Percentiles rank a stretch among this genome's conserved stretches.
Evolutionary conservation across 2,888 invertebrate species (phyloP).

Genomic region (Hoplodrina blanda): DNA sequence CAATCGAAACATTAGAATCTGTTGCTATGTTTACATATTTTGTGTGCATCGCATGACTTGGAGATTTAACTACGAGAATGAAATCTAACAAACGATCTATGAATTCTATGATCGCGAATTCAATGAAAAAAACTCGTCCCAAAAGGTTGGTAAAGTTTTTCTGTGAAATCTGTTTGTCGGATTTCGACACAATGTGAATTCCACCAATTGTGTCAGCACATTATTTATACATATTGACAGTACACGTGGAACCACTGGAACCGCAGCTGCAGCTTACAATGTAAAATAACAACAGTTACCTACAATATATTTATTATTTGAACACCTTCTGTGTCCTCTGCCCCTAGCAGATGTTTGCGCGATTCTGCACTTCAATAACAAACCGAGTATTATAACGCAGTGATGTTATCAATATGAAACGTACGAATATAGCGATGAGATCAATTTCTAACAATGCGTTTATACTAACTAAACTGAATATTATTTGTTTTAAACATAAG

Average conservation of each 20-base stretch:
- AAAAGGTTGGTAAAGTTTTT: slow-evolving; percentile 57
- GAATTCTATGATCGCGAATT: slow-evolving; percentile 33
- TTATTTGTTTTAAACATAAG: neutral
- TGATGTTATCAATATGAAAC: slow-evolving; percentile 33
- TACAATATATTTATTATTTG: slow-evolving; percentile 34
- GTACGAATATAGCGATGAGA: slow-evolving; percentile 29
- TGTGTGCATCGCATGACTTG: slow-evolving; percentile 33
- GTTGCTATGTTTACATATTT: slow-evolving; percentile 72
- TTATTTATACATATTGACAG: slow-evolving; percentile 69
- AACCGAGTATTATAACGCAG: slow-evolving; percentile 34
- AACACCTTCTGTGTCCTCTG: slow-evolving; percentile 55
- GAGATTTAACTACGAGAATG: slow-evolving; percentile 28
- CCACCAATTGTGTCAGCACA: slow-evolving; percentile 68
- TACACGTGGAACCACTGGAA: slow-evolving; percentile 71
- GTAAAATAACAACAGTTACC: slow-evolving; percentile 55
- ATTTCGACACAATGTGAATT: slow-evolving; percentile 73
- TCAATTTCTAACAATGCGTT: slow-evolving; percentile 41
- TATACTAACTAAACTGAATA: slow-evolving; percentile 10
- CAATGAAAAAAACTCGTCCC: slow-evolving; percentile 38
- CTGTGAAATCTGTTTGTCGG: slow-evolving; percentile 67
- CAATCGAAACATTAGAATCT: slow-evolving; percentile 71
- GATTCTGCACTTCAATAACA: slow-evolving; percentile 56
- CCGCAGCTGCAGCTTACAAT: slow-evolving; percentile 78
- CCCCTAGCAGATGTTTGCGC: slow-evolving; percentile 58
- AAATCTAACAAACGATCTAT: slow-evolving; percentile 26